Base-by-base conservation (phyloP, 2,888 invertebrate species). In the Platycheirus rosarum region DNA sequence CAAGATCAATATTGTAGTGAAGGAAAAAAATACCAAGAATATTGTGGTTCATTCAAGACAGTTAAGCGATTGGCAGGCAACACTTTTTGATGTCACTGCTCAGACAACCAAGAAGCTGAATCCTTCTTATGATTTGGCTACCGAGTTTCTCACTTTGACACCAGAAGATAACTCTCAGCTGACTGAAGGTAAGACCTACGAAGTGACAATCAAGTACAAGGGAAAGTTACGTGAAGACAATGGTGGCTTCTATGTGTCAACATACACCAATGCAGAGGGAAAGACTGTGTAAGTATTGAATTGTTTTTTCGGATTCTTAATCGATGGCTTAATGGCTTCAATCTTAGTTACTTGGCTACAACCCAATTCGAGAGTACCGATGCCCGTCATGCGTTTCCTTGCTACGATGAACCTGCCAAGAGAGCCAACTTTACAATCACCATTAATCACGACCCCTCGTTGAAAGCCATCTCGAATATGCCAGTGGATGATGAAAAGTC, bases 361-460 rank as follows among this genome's bases (percentile, higher is more conserved):
- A 94, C 94, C 0, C 94, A 94, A 73, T 92, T 94, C 53, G 93
- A 94, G 87, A 92, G 94, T 0, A 92, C 92, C 0, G 91, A 91
- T 57, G 93, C 94, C 0, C 92, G 94, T 1, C 91, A 91, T 20
- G 94, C 93, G 0, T 95, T 95, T 88, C 95, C 95, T 0, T 95
- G 95, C 86, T 95, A 93, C 87, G 95, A 95, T 85, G 94, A 95
- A 86, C 95, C 95, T 0, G 90, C 89, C 0, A 87, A 92, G 13
- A 95, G 94, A 85, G 94, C 95, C 0, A 88, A 89, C 1, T 95
- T 94, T 87, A 89, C 92, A 9, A 92, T 94, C 16, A 92, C 91
- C 7, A 92, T 95, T 53, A 92, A 90, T 42, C 92, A 93, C 13
- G 91, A 91, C 1, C 74, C 77, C 0, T 84, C 78, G 0, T 87